Percentiles rank a stretch among this genome's conserved stretches.
These are phyloP conservation scores for Bugula neritina DNA, from an alignment of 2,888 invertebrate species.

Conservation along the genomic window DNA sequence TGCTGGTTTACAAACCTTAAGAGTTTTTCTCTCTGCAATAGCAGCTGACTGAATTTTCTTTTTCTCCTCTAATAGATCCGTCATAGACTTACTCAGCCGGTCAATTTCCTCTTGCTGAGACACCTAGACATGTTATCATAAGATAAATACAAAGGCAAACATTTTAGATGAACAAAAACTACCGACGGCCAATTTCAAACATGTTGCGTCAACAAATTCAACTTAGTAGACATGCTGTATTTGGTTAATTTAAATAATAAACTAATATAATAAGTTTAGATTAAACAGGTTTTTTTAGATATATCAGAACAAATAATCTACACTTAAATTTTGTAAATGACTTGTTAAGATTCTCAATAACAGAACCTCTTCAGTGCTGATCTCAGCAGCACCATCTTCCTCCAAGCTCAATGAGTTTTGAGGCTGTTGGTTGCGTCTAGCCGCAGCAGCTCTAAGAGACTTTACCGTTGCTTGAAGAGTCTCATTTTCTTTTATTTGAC, in stretches of 20 bases:
- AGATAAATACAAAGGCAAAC: neutral
- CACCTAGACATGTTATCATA: neutral
- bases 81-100: constrained; percentile 20
- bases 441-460: neutral
- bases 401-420: neutral
- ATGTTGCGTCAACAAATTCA: no score
- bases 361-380: neutral
- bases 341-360: no score
- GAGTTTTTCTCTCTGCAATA: constrained; percentile 5
- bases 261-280: no score
- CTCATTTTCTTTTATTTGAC: constrained; percentile 22
- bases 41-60: constrained; percentile 16
- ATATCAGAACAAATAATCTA: no score
- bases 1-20: neutral
- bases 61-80: constrained; percentile 14
- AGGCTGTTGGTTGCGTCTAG: neutral
- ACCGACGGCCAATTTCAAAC: no score
- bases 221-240: no score
- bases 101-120: constrained; percentile 18
- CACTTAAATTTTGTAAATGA: no score
- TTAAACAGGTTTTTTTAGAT: no score
- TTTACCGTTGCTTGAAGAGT: constrained; percentile 6
- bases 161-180: neutral
- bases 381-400: constrained; percentile 2
- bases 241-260: no score